Evolutionary conservation across 2,797 vertebrate species (phyloP), one percentile per base, ranked within the genome.

Genomic region (Sebastes itinus): DNA sequence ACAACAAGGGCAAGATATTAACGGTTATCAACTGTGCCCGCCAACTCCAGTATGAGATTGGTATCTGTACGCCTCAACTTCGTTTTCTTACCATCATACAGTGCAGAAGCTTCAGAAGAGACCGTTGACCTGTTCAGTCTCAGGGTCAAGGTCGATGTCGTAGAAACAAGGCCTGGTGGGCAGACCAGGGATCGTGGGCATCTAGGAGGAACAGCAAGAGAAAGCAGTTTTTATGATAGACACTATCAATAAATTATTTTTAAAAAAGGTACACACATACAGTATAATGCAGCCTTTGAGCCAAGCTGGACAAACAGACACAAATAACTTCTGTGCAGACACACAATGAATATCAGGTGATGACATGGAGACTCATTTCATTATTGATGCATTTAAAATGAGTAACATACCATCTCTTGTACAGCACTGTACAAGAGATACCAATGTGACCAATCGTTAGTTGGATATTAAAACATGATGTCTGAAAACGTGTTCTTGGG

Each of bases 111-210:
- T 94, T 95, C 62, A 99, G 88, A 99, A 99, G 72, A 99, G 96
- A 32, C 99, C 99, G 2, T 96, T 96, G 84, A 99, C 96, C 89
- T 96, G 96, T 82, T 97, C 97, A 0, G 97, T 97, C 78, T 94
- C 94, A 4, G 99, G 96, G 85, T 99, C 97, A 86, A 99, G 95
- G 89, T 99, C 98, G 63, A 99, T 99, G 78, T 99, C 99, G 59
- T 99, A 99, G 95, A 99, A 99, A 90, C 98, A 99, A 30, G 99
- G 99, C 68, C 99, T 96, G 7, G 98, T 99, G 64, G 99, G 98
- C 77, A 99, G 96, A 46, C 99, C 99, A 5, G 99, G 99, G 95
- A 99, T 99, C 0, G 99, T 99, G 69, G 97, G 98, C 98, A 99
- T 99, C 99, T 99, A 64, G 12, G 28, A 83, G n/a, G 13, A 72